A percentile compares a stretch with the other conserved stretches of the same genome.
Evolutionary conservation across 2,113 vertebrate genomes (phyloP).

Genomic region (Gopherus evgoodei): DNA sequence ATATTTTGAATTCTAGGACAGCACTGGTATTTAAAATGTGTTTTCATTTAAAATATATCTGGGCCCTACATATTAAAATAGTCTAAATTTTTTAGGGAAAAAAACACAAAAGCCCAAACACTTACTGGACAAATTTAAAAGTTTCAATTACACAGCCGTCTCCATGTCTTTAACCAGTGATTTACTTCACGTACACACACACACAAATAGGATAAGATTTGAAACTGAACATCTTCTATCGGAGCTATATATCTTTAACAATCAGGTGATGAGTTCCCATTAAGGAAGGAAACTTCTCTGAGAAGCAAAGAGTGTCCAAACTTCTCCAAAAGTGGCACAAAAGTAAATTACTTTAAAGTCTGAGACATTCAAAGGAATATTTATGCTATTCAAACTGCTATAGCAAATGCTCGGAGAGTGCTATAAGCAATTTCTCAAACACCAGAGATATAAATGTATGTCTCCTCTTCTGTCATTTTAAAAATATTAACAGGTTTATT

Average conservation of each 20-base stretch:
- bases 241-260: background rate
- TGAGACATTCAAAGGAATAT: background rate
- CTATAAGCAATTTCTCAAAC: background rate
- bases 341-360: background rate
- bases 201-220: background rate
- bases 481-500: constrained; percentile 11
- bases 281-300: background rate
- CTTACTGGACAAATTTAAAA: background rate
- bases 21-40: background rate
- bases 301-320: background rate
- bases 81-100: background rate
- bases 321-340: background rate
- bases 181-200: background rate
- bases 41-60: background rate
- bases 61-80: background rate
- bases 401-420: background rate
- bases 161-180: background rate
- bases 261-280: background rate
- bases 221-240: background rate
- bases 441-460: background rate
- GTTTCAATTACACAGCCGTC: background rate
- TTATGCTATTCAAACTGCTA: background rate
- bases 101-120: background rate
- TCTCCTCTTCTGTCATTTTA: background rate
- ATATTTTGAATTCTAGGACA: background rate